Percentiles rank a stretch among this genome's conserved stretches.
phyloP scores from a whole-genome alignment of 2,113 vertebrate genomes.

The Fulica atra region DNA sequence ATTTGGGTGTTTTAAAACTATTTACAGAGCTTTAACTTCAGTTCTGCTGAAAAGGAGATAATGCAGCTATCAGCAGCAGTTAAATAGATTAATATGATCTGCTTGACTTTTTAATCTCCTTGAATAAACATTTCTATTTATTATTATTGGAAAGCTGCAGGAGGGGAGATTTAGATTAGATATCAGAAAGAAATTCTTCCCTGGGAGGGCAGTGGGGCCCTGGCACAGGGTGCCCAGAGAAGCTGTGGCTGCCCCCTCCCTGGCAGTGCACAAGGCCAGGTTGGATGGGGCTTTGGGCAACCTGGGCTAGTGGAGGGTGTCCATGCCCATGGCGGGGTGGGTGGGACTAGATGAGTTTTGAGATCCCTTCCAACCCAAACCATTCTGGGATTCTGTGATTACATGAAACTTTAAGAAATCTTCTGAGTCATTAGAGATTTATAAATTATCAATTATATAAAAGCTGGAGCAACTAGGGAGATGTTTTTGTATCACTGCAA shows the following conservation, averaged over 20 bases:
- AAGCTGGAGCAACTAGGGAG: neutral
- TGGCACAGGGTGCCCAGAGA: too few relatives aligned
- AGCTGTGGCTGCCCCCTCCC: too few relatives aligned
- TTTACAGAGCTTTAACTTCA: slow-evolving; percentile 8
- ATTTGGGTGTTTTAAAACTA: neutral
- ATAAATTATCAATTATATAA: slow-evolving; percentile 23
- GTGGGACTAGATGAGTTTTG: too few relatives aligned
- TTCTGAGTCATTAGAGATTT: neutral
- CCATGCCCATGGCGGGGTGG: too few relatives aligned
- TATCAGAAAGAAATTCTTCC: too few relatives aligned
- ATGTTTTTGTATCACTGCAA: neutral
- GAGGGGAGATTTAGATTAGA: too few relatives aligned
- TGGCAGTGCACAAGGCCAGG: too few relatives aligned
- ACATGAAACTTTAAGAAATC: neutral
- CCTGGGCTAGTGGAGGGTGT: too few relatives aligned
- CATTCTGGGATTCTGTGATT: too few relatives aligned
- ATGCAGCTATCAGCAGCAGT: neutral
- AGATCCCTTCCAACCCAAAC: too few relatives aligned
- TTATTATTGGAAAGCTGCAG: neutral
- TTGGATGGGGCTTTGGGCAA: too few relatives aligned
- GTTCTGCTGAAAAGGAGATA: slow-evolving; percentile 11
- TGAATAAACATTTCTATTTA: slow-evolving; percentile 24
- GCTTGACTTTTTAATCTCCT: slow-evolving; percentile 1
- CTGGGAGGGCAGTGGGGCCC: too few relatives aligned
- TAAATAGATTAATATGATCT: neutral